Evolutionary conservation across 2,113 vertebrate genomes (phyloP), one percentile per base, ranked within the genome.

Genomic region (Lepidothrix coronata): DNA sequence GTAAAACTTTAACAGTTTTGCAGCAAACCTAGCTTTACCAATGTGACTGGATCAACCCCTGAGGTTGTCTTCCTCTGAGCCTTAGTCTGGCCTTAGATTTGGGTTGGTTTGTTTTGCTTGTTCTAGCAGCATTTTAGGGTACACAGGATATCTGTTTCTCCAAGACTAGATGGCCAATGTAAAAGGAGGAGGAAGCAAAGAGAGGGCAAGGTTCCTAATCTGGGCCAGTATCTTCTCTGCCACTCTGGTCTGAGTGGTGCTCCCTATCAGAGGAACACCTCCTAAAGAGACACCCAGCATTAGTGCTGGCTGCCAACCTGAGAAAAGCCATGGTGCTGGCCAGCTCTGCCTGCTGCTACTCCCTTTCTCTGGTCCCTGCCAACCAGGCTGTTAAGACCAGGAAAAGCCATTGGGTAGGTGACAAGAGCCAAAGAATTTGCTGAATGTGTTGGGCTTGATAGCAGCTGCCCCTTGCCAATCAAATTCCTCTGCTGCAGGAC

Each of bases 351-450:
- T 91, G 90, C 73, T 87, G 85, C 72, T 87, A 14, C 22, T 13
- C 48, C 41, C 13, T 84, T 94, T 67, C 73, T 94, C 81, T 62
- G 51, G 70, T 92, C 44, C 48, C 80, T 5, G 43, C 55, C 21
- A 30, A 25, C 51, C 52, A 83, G 43, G 55, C 93, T 97, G 93
- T 88, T 88, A 96, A 96, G 94, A 78, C 57, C 16, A 65, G 66
- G 85, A 95, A 94, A 96, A 95, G 76, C 82, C 90, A 92, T 33
- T 58, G 89, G 70, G 67, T 92, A 80, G 46, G 72, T 95, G 89
- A 95, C 92, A 93, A 89, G 83, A 93, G 81, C 77, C 84, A 91
- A 95, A 89, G 91, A 96, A 95, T 96, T 70, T 74, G 33, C 78
- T 95, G 95, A 94, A 95, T 87, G 89, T 95, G 84, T 91, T 8